phyloP scores from a whole-genome alignment of 2,797 vertebrate genomes.

The Poecilia wingei region DNA sequence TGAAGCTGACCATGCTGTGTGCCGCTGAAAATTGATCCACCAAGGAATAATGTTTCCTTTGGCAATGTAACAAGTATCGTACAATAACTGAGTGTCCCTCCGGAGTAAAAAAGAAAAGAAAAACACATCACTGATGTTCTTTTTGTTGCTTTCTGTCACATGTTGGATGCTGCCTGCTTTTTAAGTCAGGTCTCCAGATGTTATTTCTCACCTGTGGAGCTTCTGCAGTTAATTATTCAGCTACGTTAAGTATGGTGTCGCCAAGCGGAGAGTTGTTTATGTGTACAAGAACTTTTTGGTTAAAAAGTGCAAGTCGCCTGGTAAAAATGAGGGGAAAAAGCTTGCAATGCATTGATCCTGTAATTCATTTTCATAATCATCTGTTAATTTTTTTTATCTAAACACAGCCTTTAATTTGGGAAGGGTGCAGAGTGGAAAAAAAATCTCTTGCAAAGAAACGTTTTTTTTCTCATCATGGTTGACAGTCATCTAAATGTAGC shows the following conservation, averaged over 20 bases:
- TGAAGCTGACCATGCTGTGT: conserved; percentile 46
- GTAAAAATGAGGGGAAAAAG: background rate
- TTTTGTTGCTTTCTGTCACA: conserved; percentile 25
- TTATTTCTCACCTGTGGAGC: conserved; percentile 16
- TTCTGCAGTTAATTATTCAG: background rate
- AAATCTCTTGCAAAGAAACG: background rate
- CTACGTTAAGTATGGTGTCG: background rate
- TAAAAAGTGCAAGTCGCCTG: background rate
- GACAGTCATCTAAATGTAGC: background rate
- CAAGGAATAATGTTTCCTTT: conserved; percentile 39
- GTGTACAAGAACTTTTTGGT: background rate
- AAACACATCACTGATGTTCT: background rate
- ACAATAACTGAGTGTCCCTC: conserved; percentile 36
- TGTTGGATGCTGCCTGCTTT: conserved; percentile 14
- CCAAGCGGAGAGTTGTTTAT: background rate
- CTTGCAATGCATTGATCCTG: background rate
- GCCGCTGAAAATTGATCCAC: conserved; percentile 56
- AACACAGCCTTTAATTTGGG: background rate
- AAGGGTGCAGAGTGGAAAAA: background rate
- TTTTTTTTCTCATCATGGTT: background rate
- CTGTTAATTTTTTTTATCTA: background rate
- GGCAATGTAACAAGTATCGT: conserved; percentile 30
- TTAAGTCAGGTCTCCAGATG: conserved; percentile 7
- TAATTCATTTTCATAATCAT: background rate
- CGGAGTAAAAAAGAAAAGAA: conserved; percentile 8